These are phyloP conservation scores for Sardina pilchardus DNA, from an alignment of 2,113 vertebrate species.

Conservation along the genomic window DNA sequence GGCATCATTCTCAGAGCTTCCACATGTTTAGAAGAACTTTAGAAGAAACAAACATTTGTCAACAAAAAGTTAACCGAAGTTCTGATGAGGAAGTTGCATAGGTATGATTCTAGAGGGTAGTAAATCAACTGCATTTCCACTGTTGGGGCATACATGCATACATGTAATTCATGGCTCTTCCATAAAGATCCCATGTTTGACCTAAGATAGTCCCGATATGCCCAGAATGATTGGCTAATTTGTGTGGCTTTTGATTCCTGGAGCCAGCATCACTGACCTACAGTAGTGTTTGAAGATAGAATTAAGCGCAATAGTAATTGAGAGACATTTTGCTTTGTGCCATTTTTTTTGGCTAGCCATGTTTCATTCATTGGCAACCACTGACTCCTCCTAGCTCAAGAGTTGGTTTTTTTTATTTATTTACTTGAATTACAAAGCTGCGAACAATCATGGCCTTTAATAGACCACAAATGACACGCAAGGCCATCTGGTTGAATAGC, in stretches of 20 bases:
- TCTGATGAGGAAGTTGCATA: neutral
- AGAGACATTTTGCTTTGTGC: neutral
- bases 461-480: no score
- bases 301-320: neutral
- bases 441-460: no score
- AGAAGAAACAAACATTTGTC: no score
- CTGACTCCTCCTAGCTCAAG: neutral
- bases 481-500: no score
- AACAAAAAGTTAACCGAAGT: no score
- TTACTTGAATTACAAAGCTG: no score
- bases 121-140: neutral
- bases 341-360: no score
- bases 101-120: neutral
- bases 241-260: neutral
- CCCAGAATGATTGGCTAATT: neutral
- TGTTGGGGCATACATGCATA: neutral
- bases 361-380: neutral
- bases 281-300: neutral
- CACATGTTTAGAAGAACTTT: no score
- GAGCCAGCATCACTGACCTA: neutral
- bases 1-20: no score
- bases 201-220: neutral
- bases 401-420: no score
- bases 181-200: neutral
- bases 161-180: no score